Percentiles rank a stretch among this genome's conserved stretches.
These are phyloP conservation scores for Apotomis betuletana DNA, from an alignment of 2,888 invertebrate genomes.

Conservation along the genomic window DNA sequence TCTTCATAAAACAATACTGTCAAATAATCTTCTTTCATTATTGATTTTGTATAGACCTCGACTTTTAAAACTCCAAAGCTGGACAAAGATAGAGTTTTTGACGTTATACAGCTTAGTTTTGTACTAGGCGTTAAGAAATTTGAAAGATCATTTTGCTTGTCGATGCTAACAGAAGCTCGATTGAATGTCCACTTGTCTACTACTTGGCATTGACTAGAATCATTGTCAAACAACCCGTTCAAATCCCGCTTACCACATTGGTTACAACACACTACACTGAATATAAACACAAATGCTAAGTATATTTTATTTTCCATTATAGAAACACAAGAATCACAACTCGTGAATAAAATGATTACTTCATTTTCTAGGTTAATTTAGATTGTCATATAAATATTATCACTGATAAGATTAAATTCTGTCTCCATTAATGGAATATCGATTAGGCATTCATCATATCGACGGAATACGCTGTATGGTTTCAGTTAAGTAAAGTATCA, in stretches of 20 bases:
- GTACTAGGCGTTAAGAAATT: constrained; percentile 52
- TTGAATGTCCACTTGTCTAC: constrained; percentile 51
- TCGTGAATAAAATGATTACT: constrained; percentile 18
- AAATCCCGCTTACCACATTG: constrained; percentile 56
- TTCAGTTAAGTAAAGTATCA: not conserved
- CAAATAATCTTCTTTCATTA: constrained; percentile 49
- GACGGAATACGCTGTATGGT: constrained; percentile 8
- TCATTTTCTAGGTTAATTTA: constrained; percentile 39
- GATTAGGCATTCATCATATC: constrained; percentile 31
- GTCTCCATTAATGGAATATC: constrained; percentile 34
- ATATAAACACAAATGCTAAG: constrained; percentile 11
- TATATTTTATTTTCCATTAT: constrained; percentile 31
- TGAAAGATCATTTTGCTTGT: constrained; percentile 45
- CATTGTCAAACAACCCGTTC: constrained; percentile 51
- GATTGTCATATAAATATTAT: constrained; percentile 32
- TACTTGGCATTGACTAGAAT: constrained; percentile 47
- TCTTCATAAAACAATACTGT: constrained; percentile 53
- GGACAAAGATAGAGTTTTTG: constrained; percentile 52
- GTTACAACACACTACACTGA: constrained; percentile 54
- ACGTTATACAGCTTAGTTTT: constrained; percentile 48
- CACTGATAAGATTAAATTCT: constrained; percentile 37
- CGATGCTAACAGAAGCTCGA: constrained; percentile 46
- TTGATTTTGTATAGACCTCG: constrained; percentile 54
- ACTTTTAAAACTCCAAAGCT: constrained; percentile 57
- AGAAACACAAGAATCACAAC: constrained; percentile 7